Base-by-base conservation (phyloP, 1,140 invertebrate species). In the Hypsibius dujardini region DNA sequence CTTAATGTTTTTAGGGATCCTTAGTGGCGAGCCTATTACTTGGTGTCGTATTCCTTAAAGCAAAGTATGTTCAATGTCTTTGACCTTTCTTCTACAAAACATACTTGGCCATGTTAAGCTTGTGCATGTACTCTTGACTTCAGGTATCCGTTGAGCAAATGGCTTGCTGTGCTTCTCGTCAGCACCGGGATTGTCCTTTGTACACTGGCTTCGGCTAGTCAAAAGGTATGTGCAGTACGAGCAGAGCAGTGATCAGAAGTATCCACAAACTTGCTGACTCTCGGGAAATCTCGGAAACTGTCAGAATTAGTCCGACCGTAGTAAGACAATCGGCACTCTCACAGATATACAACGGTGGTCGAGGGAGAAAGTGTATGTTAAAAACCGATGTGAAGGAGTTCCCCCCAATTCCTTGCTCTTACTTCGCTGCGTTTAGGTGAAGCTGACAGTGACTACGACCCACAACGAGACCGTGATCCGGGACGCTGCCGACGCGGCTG, bases 11-110 rank as follows among this genome's bases (percentile, higher is more conserved):
- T 70, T 77, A 91, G 89, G 94, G 94, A 2, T 96, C 94, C 47
- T 81, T 98, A 45, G 91, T 98, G 81, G 91, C 94, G 0, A 97
- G 94, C 80, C 90, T 98, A 87, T 85, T 95, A 62, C 88, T 98
- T 86, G 91, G 92, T 62, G 88, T 95, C 28, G 82, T 94, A 73
- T 87, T 97, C 72, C 78, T 95, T 28, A 90, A 92, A 75, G 91
- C 88, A 77, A 83, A 83, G 74, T 79, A 75, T 75, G 75, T 72
- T 42, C 28, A 28, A 28, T 28, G 28, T 69, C 59, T 42, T 71
- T 14, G 70, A 47, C 46, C 40, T 72, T 46, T 60, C 70, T 45
- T 46, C 2, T 59, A 1, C 2, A 71, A 42, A 42, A 28, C 47
- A 46, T 67, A 46, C 40, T 3, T 67, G 2, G 2, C 46, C 47